These are phyloP conservation scores for Pitangus sulphuratus DNA, from an alignment of 2,797 vertebrate genomes.

Conservation along the genomic window DNA sequence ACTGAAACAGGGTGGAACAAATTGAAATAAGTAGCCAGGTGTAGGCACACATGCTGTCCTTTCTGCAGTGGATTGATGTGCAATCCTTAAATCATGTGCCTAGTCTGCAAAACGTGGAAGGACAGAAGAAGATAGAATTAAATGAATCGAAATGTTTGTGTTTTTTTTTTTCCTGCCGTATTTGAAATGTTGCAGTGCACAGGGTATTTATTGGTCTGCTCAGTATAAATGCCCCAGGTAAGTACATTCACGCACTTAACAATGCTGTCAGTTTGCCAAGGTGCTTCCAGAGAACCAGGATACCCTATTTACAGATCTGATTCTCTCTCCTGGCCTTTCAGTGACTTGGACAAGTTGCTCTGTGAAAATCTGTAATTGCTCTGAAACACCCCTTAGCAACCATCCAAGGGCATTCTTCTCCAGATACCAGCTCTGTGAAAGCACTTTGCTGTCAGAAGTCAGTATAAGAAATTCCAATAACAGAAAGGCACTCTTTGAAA, in stretches of 20 bases:
- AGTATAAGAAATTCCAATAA: neutral
- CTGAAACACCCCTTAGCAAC: neutral
- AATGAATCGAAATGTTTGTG: neutral
- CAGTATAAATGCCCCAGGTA: neutral
- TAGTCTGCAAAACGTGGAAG: neutral
- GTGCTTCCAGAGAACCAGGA: neutral
- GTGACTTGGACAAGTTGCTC: neutral
- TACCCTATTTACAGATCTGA: neutral
- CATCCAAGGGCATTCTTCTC: neutral
- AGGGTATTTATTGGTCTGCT: neutral
- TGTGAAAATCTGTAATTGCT: neutral
- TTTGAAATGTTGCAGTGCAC: neutral
- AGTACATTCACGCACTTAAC: neutral
- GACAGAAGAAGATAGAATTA: neutral
- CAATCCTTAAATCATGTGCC: neutral
- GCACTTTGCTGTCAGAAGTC: neutral
- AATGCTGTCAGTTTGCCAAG: neutral
- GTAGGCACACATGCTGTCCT: neutral
- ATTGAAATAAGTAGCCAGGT: neutral
- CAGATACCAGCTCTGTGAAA: neutral
- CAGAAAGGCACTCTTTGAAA: neutral
- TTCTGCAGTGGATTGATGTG: neutral
- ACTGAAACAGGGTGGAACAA: neutral
- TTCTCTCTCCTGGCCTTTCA: neutral
- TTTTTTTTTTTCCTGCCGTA: rapidly evolving